phyloP scores from a whole-genome alignment of 2,113 vertebrate genomes.

The Corythoichthys haematopterus region DNA sequence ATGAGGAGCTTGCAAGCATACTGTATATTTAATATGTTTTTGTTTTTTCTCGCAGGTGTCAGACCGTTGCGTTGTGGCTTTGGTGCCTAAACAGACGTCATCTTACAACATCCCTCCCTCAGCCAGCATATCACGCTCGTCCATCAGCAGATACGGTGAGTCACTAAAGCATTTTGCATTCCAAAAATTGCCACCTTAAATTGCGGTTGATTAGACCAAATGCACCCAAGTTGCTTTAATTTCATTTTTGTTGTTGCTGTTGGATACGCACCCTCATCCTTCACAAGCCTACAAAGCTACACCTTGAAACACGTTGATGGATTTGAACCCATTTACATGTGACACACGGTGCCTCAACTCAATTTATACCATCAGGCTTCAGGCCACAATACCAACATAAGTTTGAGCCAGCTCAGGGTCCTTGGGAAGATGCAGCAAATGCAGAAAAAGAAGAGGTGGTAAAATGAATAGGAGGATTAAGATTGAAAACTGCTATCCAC shows the following conservation, averaged over 20 bases:
- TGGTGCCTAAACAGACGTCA: conserved; percentile 97
- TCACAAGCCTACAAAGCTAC: conserved; percentile 66
- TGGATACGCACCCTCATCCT: conserved; percentile 57
- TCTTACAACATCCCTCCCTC: conserved; percentile 97
- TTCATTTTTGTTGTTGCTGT: background rate
- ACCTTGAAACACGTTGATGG: conserved; percentile 61
- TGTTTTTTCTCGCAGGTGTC: conserved; percentile 78
- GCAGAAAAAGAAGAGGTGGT: conserved; percentile 9
- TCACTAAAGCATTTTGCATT: background rate
- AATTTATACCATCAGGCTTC: conserved; percentile 46
- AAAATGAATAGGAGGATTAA: conserved; percentile 45
- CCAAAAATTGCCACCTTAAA: background rate
- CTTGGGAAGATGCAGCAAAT: conserved; percentile 2
- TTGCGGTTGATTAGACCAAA: background rate
- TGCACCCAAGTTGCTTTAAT: background rate
- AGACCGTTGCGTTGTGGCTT: conserved; percentile 90
- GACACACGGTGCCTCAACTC: conserved; percentile 67
- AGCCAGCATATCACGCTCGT: conserved; percentile 91
- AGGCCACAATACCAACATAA: background rate
- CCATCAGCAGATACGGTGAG: conserved; percentile 97
- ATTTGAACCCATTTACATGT: conserved; percentile 68
- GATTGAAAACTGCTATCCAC: conserved; percentile 46
- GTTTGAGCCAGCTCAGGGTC: background rate
- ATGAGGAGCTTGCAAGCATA: background rate
- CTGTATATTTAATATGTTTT: background rate